Evolutionary conservation across 2,113 vertebrate genomes (phyloP), one percentile per base, ranked within the genome.

Genomic region (Hepsetus odoe): DNA sequence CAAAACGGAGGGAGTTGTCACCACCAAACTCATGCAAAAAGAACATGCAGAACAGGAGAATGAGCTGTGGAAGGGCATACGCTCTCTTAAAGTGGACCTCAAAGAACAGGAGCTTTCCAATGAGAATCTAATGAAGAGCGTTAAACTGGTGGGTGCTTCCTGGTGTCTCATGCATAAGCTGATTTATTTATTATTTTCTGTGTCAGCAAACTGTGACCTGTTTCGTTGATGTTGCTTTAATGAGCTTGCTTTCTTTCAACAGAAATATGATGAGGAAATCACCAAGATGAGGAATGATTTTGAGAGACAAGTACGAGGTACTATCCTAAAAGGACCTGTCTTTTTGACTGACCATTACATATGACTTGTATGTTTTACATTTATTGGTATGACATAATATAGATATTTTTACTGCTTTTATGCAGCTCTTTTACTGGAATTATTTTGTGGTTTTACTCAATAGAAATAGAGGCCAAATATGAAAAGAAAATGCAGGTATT

Each of bases 201-300:
- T 24, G 46, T 5, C 18, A 16, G 18, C 1, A 46, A 9, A 20
- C 1, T 20, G 12, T 18, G 46, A 49, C 4, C 18, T 5, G 10
- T 12, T 44, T 26, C 1, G 55, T 16, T n/a, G 35, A 26, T 55
- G 49, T 18, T 24, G 5, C 77, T 10, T 76, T 61, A 42, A 62
- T 83, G 14, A 22, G 12, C 9, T 42, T 44, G 10, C 11, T 59
- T 70, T 9, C 18, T 84, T 51, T 84, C n/a, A 56, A 85, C 94
- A 99, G 97, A 95, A 94, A 90, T 93, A 96, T 0, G 72, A 93
- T 0, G 91, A 96, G 85, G 92, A 95, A 84, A 86, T 94, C 58
- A 90, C 91, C 4, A 83, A 55, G 82, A 80, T 93, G 38, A 88
- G 90, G 51, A 89, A 77, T 0, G 83, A 91, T 81, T 95, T 93